These are phyloP conservation scores for Myotis davidii DNA, from an alignment of 2,113 vertebrate genomes.

Conservation along the genomic window DNA sequence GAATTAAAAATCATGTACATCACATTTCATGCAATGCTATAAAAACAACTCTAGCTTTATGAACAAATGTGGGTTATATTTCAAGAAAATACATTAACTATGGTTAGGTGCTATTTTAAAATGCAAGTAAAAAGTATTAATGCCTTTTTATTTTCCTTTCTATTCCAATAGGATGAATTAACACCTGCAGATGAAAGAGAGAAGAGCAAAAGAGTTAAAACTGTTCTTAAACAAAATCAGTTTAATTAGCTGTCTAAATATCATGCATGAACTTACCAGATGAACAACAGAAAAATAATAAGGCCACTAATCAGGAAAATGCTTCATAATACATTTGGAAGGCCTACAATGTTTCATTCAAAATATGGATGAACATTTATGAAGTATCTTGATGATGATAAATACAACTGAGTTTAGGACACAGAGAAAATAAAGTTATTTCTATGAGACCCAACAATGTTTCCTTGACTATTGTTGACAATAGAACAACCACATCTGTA, in stretches of 20 bases:
- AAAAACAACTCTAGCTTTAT: neutral
- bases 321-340: constrained; percentile 36
- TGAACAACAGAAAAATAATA: constrained; percentile 8
- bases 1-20: constrained; percentile 37
- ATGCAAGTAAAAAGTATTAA: constrained; percentile 24
- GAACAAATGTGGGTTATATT: constrained; percentile 9
- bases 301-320: neutral
- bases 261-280: neutral
- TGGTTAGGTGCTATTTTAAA: constrained; percentile 47
- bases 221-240: constrained; percentile 22
- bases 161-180: constrained; percentile 48
- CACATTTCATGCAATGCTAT: constrained; percentile 29
- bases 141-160: constrained; percentile 43
- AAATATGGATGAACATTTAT: constrained; percentile 24
- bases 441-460: neutral
- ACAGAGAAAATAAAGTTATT: constrained; percentile 34
- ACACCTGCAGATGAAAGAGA: constrained; percentile 52
- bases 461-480: neutral
- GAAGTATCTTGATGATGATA: neutral
- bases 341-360: neutral
- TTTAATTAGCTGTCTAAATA: constrained; percentile 20
- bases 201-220: constrained; percentile 46
- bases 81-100: constrained; percentile 8
- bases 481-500: neutral
- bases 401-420: neutral